These are phyloP conservation scores for Tinamus major DNA, from an alignment of 2,797 vertebrate genomes.

Conservation along the genomic window DNA sequence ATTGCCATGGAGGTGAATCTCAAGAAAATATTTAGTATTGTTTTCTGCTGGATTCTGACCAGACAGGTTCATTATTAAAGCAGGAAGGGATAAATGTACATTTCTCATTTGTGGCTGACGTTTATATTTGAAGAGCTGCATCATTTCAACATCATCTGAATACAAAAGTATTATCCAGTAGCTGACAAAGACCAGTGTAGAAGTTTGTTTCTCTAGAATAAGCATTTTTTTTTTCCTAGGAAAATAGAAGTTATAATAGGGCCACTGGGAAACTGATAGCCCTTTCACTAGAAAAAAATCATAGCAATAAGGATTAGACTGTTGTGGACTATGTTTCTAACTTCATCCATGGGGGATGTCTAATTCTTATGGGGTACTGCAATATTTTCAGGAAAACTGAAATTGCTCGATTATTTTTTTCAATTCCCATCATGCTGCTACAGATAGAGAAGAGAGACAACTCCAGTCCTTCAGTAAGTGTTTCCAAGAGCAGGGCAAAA, in stretches of 20 bases:
- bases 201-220: conserved; percentile 2
- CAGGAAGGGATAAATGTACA: neutral
- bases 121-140: neutral
- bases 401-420: neutral
- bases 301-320: neutral
- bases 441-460: neutral
- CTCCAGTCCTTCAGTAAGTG: neutral
- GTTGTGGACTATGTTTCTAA: neutral
- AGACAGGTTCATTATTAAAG: neutral
- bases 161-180: neutral
- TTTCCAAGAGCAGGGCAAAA: neutral
- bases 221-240: neutral
- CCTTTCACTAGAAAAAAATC: neutral
- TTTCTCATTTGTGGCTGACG: neutral
- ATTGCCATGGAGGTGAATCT: neutral
- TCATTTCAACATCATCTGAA: neutral
- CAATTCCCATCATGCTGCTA: neutral
- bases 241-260: neutral
- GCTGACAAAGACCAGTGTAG: neutral
- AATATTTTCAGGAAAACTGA: neutral
- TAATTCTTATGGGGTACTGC: neutral
- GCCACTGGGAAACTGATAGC: neutral
- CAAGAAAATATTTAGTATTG: neutral
- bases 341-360: neutral
- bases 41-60: neutral